These are phyloP conservation scores for Ricordea florida DNA, from an alignment of 92 coral and sea anemone genomes.

Conservation along the genomic window DNA sequence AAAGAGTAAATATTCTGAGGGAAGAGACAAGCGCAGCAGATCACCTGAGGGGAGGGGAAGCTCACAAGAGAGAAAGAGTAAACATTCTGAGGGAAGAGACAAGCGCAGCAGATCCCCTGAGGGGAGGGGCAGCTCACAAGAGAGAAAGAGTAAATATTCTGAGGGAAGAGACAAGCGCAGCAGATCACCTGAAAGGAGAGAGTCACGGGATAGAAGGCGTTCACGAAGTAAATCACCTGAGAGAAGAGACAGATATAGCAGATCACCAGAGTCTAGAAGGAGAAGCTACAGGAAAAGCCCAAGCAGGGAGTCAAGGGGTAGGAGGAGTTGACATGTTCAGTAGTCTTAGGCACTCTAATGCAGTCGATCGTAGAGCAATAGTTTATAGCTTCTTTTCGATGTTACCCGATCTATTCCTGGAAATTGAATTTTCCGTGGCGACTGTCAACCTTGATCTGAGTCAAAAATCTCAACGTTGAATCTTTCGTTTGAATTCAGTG, in stretches of 20 bases:
- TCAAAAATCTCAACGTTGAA: background rate
- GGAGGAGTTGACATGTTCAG: too few relatives aligned
- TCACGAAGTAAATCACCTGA: conserved; percentile 41
- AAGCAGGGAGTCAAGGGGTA: conserved; percentile 39
- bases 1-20: background rate
- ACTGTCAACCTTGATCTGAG: too few relatives aligned
- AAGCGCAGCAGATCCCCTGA: too few relatives aligned
- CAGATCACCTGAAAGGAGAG: conserved; percentile 19
- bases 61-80: too few relatives aligned
- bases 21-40: background rate
- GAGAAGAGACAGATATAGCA: background rate
- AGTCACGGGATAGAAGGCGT: background rate
- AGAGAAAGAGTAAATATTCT: conserved; percentile 18
- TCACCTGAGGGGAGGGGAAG: too few relatives aligned
- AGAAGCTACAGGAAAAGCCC: conserved; percentile 38
- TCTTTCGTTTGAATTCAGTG: background rate
- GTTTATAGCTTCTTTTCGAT: too few relatives aligned
- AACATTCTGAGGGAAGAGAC: too few relatives aligned
- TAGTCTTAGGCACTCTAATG: too few relatives aligned
- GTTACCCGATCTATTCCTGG: too few relatives aligned
- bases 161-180: conserved; percentile 19
- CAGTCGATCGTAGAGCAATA: too few relatives aligned
- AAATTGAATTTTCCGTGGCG: too few relatives aligned
- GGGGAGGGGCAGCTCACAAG: background rate
- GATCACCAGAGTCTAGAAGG: conserved; percentile 8